Evolutionary conservation across 1,140 invertebrate species (phyloP), one percentile per base, ranked within the genome.

Genomic region (Caenorhabditis remanei): DNA sequence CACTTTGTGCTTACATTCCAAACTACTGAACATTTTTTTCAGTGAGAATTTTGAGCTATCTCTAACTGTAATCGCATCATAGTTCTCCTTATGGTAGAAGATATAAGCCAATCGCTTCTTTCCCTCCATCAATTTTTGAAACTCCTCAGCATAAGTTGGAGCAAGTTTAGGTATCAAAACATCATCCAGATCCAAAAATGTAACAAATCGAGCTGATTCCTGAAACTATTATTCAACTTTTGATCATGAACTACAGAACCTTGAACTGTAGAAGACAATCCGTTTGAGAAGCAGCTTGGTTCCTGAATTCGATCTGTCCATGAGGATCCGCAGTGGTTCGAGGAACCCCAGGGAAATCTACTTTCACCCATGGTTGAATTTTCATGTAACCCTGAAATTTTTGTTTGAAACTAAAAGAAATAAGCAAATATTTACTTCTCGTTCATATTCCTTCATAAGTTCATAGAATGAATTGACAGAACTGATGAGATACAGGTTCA

Each of bases 81-180:
- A 58, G 24, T 85, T 85, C 19, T 85, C 84, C 14, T 85, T 85
- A 19, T 85, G 56, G n/a, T 85, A 85, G 46, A 63, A 63, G 0
- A 85, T 65, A 67, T 63, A 85, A 6, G 56, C 84, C 4, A 63
- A 24, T 48, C 53, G 50, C 8, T 79, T 79, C 46, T 79, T 79
- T 32, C 84, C 84, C 16, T 61, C 41, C 46, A 85, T 85, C 16
- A 79, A 13, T 50, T 79, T 53, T 79, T 79, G 71, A 79, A 79
- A 79, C 13, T 79, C 71, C 53, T 79, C 71, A 8, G 71, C 71
- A 53, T 50, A 79, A 4, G 71, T 79, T 2, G 71, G 71, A 0
- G 71, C 71, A 4, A 79, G 7, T 79, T n/a, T 79, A 9, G 71
- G 71, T 13, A 79, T 79, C 43, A 79, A 46, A 50, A 79, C 71